These are phyloP conservation scores for Chionoecetes opilio DNA, from an alignment of 1,140 invertebrate species.

Conservation along the genomic window DNA sequence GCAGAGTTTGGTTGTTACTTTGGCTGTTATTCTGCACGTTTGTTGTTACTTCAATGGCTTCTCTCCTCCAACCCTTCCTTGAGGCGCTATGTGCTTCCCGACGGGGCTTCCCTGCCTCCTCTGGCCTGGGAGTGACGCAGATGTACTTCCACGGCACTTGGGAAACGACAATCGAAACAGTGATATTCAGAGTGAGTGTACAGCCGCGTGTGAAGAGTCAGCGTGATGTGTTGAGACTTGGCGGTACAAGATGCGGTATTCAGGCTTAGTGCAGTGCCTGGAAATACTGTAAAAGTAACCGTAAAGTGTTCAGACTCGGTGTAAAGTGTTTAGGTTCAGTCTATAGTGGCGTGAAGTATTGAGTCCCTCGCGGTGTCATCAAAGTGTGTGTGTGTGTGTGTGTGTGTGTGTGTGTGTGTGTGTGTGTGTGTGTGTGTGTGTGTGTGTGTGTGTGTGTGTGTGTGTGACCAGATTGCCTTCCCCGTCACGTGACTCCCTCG, in stretches of 20 bases:
- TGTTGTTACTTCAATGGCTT: not conserved
- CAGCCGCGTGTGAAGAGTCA: not conserved
- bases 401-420: too few relatives aligned
- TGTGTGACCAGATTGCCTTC: not conserved
- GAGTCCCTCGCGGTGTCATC: too few relatives aligned
- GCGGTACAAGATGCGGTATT: too few relatives aligned
- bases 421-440: slow-evolving; percentile 32
- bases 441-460: not conserved
- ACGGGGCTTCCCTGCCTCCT: not conserved
- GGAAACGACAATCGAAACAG: not conserved
- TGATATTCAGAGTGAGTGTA: not conserved
- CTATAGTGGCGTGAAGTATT: too few relatives aligned
- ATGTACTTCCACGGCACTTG: not conserved
- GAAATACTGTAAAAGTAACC: too few relatives aligned
- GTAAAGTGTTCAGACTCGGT: too few relatives aligned
- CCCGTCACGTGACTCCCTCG: not conserved
- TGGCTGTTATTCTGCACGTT: not conserved
- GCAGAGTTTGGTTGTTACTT: not conserved
- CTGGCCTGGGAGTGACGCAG: not conserved
- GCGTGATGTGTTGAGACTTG: too few relatives aligned
- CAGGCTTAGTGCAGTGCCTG: too few relatives aligned
- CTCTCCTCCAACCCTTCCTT: not conserved
- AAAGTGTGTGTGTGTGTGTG: too few relatives aligned
- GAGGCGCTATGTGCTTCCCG: not conserved
- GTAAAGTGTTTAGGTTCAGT: too few relatives aligned